Percentiles rank a stretch among this genome's conserved stretches.
Evolutionary conservation across 2,888 invertebrate species (phyloP).

Genomic region (Drosophila helvetica): DNA sequence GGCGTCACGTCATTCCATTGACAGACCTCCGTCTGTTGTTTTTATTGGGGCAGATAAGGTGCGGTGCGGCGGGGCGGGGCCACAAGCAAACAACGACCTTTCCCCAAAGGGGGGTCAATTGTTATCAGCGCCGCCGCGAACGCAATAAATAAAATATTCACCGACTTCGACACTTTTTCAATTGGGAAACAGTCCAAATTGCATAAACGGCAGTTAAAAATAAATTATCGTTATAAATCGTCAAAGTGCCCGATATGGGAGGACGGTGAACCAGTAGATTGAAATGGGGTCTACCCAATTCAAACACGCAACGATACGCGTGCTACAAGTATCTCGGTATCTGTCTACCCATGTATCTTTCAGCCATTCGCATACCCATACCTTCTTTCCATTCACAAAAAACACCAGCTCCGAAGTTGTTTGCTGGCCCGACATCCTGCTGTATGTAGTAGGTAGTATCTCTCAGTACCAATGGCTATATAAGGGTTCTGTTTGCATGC

Average conservation of each 20-base stretch:
- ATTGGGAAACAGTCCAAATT: conserved; percentile 19
- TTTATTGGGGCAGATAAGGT: conserved; percentile 24
- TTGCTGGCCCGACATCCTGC: conserved; percentile 33
- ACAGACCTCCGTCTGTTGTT: conserved; percentile 4
- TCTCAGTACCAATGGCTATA: conserved; percentile 11
- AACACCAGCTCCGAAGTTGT: conserved; percentile 68
- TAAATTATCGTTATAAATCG: conserved; percentile 20
- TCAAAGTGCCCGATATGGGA: conserved; percentile 19
- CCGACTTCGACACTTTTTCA: conserved; percentile 19
- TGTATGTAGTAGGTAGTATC: conserved; percentile 1
- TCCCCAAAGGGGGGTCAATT: conserved; percentile 53
- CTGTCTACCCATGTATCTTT: neutral
- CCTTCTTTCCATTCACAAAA: conserved; percentile 82
- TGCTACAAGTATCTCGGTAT: neutral
- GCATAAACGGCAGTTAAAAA: conserved; percentile 5
- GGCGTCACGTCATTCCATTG: conserved; percentile 9
- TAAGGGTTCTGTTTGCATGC: conserved; percentile 21
- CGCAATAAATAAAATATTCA: conserved; percentile 7
- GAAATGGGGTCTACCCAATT: neutral
- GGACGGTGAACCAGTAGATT: neutral
- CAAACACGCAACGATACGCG: conserved; percentile 23
- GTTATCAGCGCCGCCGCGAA: conserved; percentile 50
- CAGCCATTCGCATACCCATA: conserved; percentile 38
- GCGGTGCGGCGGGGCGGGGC: conserved; percentile 9
- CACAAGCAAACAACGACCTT: conserved; percentile 32